Evolutionary conservation across 2,888 invertebrate species (phyloP), one percentile per base, ranked within the genome.

Genomic region (Parascotia fuliginaria): DNA sequence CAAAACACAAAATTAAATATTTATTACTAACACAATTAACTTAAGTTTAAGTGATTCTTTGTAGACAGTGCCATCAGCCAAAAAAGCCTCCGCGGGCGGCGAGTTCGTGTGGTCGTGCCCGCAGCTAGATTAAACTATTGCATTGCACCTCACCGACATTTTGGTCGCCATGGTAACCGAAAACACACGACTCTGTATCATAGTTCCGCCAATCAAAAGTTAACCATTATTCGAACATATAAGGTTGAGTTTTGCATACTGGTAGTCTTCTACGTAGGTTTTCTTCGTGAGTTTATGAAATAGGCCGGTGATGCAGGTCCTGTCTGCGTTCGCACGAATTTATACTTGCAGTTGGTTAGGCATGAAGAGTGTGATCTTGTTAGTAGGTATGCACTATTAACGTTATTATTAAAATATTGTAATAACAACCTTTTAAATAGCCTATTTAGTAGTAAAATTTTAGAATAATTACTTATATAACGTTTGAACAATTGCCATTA

Each of bases 91-190:
- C 71, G 73, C 82, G 77, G 82, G 83, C 80, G 83, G 79, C 75
- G 72, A 75, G 71, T 73, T 83, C 85, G 83, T 84, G 85, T 83
- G 79, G 81, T 89, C 88, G 87, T 89, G 87, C 84, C 78, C 75
- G 71, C 72, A 78, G 77, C 69, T 73, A 83, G 81, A 85, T 83
- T 83, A 83, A 84, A 85, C 83, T 87, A 85, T 87, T 88, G 86
- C 86, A 83, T 85, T 82, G 86, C 85, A 82, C 79, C 83, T 83
- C 77, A 73, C 82, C 81, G 81, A 81, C 79, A 81, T 87, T 85
- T 82, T 78, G 77, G 87, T 89, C 84, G 72, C 83, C 85, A 84
- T 87, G 82, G 85, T 73, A 80, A 88, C 88, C 80, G 72, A 86
- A 83, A 84, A 75, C 75, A 80, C 80, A 81, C 79, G 81, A 83